Evolutionary conservation across 2,113 vertebrate species (phyloP), one percentile per base, ranked within the genome.

Genomic region (Agelaius tricolor): DNA sequence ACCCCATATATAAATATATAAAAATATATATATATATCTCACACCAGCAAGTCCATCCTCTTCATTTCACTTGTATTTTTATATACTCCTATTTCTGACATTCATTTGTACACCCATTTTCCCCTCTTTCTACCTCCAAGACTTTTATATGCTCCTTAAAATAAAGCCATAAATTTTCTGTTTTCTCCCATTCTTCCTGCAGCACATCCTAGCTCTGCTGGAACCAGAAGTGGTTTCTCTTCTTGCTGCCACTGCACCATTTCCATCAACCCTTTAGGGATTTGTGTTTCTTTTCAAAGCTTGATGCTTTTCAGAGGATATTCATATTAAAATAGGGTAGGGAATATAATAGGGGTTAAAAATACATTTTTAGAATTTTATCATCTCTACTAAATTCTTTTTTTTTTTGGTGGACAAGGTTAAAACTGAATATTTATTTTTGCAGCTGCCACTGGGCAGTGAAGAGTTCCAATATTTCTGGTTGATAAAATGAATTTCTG

Each of bases 341-440:
- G 20, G 28, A 43, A 30, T 67, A 14, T 55, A 44, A 47, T 21
- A 44, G 57, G 30, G 19, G 5, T 37, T 74, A 35, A 77, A 91
- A 89, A 59, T 24, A 1, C 11, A 15, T 72, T 39, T 54, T 72
- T 27, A 55, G 69, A 49, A 86, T 91, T 77, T 89, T 79, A 82
- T 57, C 9, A 30, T 30, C 43, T 75, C 27, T 89, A 57, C 81
- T 49, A 43, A 67, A 33, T 89, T 80, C 3, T 18, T 21, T 44
- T 67, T 80, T 80, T 84, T 92, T 69, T 61, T 97, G 96, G 96
- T 98, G 97, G 96, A 83, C 83, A 97, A 96, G 97, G 96, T 98
- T 92, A 90, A 96, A 80, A 57, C 43, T 24, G 55, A 55, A 6
- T 46, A 27, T 76, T 91, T 51, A 18, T 73, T 93, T 83, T n/a